Evolutionary conservation across 2,797 vertebrate genomes (phyloP), one percentile per base, ranked within the genome.

Genomic region (Meda fulgida): DNA sequence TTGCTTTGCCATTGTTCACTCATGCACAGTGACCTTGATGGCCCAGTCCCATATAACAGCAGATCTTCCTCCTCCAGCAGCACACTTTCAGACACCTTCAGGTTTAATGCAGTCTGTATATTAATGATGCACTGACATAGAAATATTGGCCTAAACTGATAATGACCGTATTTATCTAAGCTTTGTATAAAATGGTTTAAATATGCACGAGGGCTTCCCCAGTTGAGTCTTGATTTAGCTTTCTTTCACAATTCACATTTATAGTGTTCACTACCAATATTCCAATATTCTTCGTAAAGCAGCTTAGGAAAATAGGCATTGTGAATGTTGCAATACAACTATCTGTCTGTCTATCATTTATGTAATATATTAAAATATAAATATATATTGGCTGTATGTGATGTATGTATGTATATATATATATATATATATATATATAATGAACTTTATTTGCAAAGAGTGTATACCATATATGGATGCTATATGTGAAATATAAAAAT

Each of bases 1-100:
- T 93, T 93, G 93, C 89, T 80, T 88, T 89, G 89, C 90, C 85
- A 89, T 92, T 93, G 92, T 92, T 91, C 80, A 84, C 89, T 83
- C 72, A 91, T 89, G 89, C 91, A 90, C 90, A 91, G 89, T 93
- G 92, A 94, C 92, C 91, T 84, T 65, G 87, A 88, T 92, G 91
- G 91, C 92, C 90, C 5, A 77, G 77, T 83, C 90, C 89, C 89
- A 92, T 89, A 91, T 88, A 81, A 80, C 31, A 67, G 43, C 31
- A 51, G 21, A 26, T 55, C 31, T 36, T 13, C 38, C 29, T 80
- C 19, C 36, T 6, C 29, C 51, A 21, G 40, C 26, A 29, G 26
- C 48, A 51, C 48, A 66, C 55, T 19, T 60, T 78, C n/a, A 63
- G 26, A 63, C 55, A 60, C 55, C 23, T 65, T 60, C 6, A 19